A percentile compares a stretch with the other conserved stretches of the same genome.
These are phyloP conservation scores for Spisula subtruncata DNA, from an alignment of 2,888 invertebrate genomes.

Conservation along the genomic window DNA sequence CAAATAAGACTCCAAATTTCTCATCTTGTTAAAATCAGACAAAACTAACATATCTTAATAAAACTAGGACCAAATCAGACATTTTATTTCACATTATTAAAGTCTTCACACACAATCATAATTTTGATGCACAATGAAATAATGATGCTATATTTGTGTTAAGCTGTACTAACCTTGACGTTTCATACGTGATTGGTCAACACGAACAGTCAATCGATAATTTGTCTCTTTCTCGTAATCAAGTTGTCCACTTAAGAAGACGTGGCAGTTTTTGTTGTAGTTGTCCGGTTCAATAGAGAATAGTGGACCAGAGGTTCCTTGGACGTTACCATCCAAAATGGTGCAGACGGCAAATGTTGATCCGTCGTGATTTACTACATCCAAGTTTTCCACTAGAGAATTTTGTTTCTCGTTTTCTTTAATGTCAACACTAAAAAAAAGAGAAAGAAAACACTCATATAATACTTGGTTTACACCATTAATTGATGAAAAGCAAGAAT, in stretches of 20 bases:
- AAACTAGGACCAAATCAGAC: no score
- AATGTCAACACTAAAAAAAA: slow-evolving; percentile 90
- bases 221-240: slow-evolving; percentile 92
- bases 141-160: background rate
- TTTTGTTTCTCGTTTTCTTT: slow-evolving; percentile 93
- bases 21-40: no score
- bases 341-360: slow-evolving; percentile 63
- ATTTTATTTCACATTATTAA: no score
- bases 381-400: slow-evolving; percentile 91
- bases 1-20: no score
- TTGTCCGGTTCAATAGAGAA: slow-evolving; percentile 90
- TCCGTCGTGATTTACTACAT: slow-evolving; percentile 88
- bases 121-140: no score
- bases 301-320: slow-evolving; percentile 44
- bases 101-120: no score
- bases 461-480: no score
- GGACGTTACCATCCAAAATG: slow-evolving; percentile 64
- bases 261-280: slow-evolving; percentile 94
- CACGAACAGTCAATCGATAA: slow-evolving; percentile 89
- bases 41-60: no score
- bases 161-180: slow-evolving; percentile 56
- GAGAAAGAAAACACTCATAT: background rate
- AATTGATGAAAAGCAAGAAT: no score
- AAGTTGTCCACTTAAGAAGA: slow-evolving; percentile 91
- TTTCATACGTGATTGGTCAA: slow-evolving; percentile 43